phyloP scores from a whole-genome alignment of 2,888 invertebrate genomes.

The Mechanitis messenoides region DNA sequence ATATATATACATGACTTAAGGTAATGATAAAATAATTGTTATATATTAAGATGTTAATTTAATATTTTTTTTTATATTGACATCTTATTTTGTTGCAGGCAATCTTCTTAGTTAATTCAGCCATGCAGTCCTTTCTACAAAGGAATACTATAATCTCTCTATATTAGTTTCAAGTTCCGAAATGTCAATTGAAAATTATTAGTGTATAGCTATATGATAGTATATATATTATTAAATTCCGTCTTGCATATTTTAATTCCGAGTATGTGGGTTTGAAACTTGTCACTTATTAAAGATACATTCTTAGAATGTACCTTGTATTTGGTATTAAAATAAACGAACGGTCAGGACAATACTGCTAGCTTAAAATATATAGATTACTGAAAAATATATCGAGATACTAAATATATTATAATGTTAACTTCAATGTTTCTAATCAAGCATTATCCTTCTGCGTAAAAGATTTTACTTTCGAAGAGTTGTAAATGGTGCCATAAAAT shows the following conservation, averaged over 20 bases:
- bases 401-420: conserved; percentile 16
- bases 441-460: conserved; percentile 28
- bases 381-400: conserved; percentile 18
- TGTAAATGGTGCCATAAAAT: conserved; percentile 55
- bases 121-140: conserved; percentile 19
- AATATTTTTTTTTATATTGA: not conserved
- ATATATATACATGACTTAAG: conserved; percentile 17
- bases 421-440: conserved; percentile 17
- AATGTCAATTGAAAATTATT: conserved; percentile 33
- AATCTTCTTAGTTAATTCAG: conserved; percentile 24
- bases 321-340: conserved; percentile 44
- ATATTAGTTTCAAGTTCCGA: conserved; percentile 28
- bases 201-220: conserved; percentile 23
- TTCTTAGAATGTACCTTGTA: conserved; percentile 32
- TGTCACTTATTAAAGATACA: conserved; percentile 33
- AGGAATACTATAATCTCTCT: conserved; percentile 30
- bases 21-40: not conserved
- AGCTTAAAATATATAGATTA: conserved; percentile 35
- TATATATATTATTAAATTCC: conserved; percentile 18
- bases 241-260: conserved; percentile 19
- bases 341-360: conserved; percentile 48
- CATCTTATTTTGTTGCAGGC: conserved; percentile 24
- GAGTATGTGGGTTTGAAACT: conserved; percentile 24
- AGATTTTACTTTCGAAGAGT: conserved; percentile 34
- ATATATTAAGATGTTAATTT: not conserved